Percentiles rank a stretch among this genome's conserved stretches.
These are phyloP conservation scores for Liasis olivaceus DNA, from an alignment of 2,797 vertebrate species.

Conservation along the genomic window DNA sequence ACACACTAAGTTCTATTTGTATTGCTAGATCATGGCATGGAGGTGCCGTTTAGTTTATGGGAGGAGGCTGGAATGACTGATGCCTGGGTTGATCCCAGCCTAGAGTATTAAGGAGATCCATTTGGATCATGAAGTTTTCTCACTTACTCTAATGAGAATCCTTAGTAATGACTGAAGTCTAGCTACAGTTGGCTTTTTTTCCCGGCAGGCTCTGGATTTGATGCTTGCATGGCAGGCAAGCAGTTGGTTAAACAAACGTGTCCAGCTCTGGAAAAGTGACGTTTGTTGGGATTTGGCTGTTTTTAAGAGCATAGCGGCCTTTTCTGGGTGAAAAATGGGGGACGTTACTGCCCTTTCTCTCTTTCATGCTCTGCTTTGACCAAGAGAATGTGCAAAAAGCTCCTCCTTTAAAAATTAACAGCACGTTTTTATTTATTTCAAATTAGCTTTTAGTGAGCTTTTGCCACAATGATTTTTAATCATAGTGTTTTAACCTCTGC, in stretches of 20 bases:
- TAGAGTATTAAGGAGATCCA: not conserved
- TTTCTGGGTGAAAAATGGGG: not conserved
- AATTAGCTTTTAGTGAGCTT: not conserved
- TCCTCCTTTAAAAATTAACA: not conserved
- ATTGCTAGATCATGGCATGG: not conserved
- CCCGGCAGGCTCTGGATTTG: not conserved
- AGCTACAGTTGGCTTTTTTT: not conserved
- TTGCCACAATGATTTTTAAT: constrained; percentile 5
- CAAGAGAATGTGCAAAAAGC: not conserved
- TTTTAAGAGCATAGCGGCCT: not conserved
- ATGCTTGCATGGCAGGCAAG: not conserved
- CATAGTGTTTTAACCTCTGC: not conserved
- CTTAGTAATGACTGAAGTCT: not conserved
- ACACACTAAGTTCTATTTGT: not conserved
- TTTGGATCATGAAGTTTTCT: not conserved
- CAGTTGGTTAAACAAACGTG: not conserved
- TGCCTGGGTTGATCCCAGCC: not conserved
- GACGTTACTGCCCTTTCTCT: not conserved
- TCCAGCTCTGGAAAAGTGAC: not conserved
- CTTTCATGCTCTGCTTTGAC: not conserved
- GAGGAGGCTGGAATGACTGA: not conserved
- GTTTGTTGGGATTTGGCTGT: not conserved
- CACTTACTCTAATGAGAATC: not conserved
- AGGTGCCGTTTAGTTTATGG: not conserved
- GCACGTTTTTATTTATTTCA: not conserved